A percentile compares a stretch with the other conserved stretches of the same genome.
phyloP scores from a whole-genome alignment of 2,888 invertebrate species.

The Pheosia tremula region DNA sequence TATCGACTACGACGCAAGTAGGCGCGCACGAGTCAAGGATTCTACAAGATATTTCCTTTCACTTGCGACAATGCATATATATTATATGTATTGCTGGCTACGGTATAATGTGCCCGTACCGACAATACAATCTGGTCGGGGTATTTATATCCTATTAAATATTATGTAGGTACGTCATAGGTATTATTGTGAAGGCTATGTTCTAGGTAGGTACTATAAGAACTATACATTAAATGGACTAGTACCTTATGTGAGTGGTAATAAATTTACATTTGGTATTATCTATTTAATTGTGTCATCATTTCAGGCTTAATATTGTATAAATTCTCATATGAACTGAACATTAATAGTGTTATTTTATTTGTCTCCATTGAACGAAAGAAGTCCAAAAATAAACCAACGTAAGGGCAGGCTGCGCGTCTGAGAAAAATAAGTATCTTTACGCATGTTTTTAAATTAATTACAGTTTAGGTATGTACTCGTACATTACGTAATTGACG shows the following conservation, averaged over 20 bases:
- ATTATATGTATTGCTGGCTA: slow-evolving; percentile 42
- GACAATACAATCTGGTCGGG: slow-evolving; percentile 28
- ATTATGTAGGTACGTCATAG: slow-evolving; percentile 25
- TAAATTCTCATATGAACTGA: no score
- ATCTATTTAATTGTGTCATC: no score
- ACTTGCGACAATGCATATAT: slow-evolving; percentile 77
- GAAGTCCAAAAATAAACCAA: no score
- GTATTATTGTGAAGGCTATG: slow-evolving; percentile 11
- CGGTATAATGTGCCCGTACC: slow-evolving; percentile 28
- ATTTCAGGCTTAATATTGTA: no score
- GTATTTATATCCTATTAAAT: slow-evolving; percentile 41
- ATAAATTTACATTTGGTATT: no score
- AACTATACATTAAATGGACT: not conserved
- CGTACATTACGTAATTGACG: no score
- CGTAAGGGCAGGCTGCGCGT: no score
- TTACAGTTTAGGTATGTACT: no score
- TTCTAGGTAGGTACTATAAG: not conserved
- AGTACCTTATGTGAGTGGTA: not conserved
- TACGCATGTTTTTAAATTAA: no score
- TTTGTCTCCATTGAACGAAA: no score
- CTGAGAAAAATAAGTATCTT: no score
- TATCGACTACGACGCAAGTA: slow-evolving; percentile 49
- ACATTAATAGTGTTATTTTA: no score
- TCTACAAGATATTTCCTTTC: slow-evolving; percentile 83
- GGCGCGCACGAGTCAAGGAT: slow-evolving; percentile 81